Base-by-base conservation (phyloP, 2,797 vertebrate species). In the Percopsis omiscomaycus region DNA sequence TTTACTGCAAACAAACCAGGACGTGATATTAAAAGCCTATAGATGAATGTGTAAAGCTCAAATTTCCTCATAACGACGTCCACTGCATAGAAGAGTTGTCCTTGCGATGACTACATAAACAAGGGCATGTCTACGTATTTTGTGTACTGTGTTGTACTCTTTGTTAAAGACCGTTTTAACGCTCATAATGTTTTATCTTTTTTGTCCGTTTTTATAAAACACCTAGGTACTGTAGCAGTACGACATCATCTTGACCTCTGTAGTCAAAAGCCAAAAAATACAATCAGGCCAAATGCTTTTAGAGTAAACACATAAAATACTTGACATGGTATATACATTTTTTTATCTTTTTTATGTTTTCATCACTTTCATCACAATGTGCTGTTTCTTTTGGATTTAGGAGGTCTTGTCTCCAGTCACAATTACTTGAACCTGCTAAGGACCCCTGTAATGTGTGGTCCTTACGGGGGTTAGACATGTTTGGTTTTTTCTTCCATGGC, bases 91-190 rank as follows among this genome's bases (percentile, higher is more conserved):
- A 15, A 49, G 55, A 63, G 15, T 27, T 37, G 4, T n/a, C 44
- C 68, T 69, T 54, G 37, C 32, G 22, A 42, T 45, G 9, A 68
- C 37, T 63, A 55, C 29, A 27, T 57, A 53, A 2, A 49, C 22
- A 14, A 6, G 2, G 29, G 28, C n/a, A 42, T 42, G 6, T 42
- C 3, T 15, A 9, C 37, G 28, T 54, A 29, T 10, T 30, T 13
- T 29, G 52, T 4, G 12, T 54, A 48, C 12, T 48, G 47, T 48
- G 47, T 54, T 27, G 9, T 12, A 54, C 27, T 13, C 10, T 28
- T 46, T n/a, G 44, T 58, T n/a, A 27, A 12, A 45, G 5, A 13
- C 1, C 11, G 3, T 56, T 29, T 55, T 42, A 37, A 42, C 32
- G 13, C 12, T n/a, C 30, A 6, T 13, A 5, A n/a, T 6, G 3